A percentile compares a stretch with the other conserved stretches of the same genome.
phyloP scores from a whole-genome alignment of 2,113 vertebrate species.

The Vombatus ursinus region DNA sequence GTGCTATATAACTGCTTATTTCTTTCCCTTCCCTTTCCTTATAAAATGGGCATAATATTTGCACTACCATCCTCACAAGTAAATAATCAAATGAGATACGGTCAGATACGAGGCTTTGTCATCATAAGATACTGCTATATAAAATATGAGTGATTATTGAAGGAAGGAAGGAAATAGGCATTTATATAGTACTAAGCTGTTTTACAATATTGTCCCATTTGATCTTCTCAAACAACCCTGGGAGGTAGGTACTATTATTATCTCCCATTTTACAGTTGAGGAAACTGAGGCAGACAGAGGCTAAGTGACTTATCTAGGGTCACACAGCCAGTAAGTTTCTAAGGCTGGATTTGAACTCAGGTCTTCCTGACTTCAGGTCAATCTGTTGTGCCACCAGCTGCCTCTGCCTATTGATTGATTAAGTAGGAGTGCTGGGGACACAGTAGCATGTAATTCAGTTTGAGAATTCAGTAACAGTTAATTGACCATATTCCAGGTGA shows the following conservation, averaged over 20 bases:
- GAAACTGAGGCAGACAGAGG: not conserved
- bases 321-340: not conserved
- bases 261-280: not conserved
- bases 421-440: not conserved
- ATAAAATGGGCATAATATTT: not conserved
- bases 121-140: not conserved
- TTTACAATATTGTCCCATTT: not conserved
- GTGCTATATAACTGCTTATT: not conserved
- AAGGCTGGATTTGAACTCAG: not conserved
- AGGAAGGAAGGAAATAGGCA: not conserved
- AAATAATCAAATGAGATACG: not conserved
- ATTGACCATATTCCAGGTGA: not conserved
- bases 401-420: not conserved
- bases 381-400: not conserved
- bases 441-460: not conserved
- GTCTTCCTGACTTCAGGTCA: not conserved
- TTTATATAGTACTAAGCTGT: not conserved
- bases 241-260: not conserved
- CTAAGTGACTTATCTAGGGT: not conserved
- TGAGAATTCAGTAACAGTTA: not conserved
- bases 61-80: not conserved
- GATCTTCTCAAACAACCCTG: not conserved
- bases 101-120: not conserved
- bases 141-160: not conserved
- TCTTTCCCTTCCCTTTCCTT: not conserved